Conservation (phyloP, 2,888 invertebrate genomes). For the Ophion obscuratus region DNA sequence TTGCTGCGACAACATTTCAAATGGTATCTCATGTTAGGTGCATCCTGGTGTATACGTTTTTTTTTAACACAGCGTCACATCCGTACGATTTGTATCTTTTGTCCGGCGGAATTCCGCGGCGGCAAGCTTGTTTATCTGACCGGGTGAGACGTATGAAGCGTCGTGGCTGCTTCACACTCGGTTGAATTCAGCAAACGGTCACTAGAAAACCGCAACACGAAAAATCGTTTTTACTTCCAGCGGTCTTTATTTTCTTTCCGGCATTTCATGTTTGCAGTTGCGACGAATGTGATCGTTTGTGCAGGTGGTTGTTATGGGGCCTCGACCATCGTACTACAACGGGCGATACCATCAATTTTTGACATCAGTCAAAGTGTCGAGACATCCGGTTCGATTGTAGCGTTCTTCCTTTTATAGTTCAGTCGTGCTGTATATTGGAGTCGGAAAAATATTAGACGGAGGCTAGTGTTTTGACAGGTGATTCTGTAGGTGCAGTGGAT, state of each 20-base stretch:
- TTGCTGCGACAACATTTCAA: too few relatives aligned
- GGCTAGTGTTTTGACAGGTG: too few relatives aligned
- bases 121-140: constrained; percentile 30
- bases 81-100: constrained; percentile 45
- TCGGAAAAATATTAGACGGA: too few relatives aligned
- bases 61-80: background rate
- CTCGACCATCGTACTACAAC: background rate
- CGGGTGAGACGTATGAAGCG: constrained; percentile 30
- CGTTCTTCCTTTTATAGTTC: background rate
- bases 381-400: background rate
- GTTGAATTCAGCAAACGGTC: constrained; percentile 38
- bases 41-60: background rate
- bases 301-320: background rate
- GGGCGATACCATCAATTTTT: background rate
- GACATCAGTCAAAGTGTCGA: background rate
- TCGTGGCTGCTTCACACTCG: constrained; percentile 30
- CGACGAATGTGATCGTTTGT: background rate
- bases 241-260: background rate
- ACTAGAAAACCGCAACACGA: constrained; percentile 47
- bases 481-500: too few relatives aligned
- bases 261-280: background rate
- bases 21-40: too few relatives aligned
- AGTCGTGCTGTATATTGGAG: too few relatives aligned
- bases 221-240: background rate
- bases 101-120: constrained; percentile 52